A percentile compares a stretch with the other conserved stretches of the same genome.
Conservation (phyloP, 2,888 invertebrate genomes). For the Leptogaster cylindrica region DNA sequence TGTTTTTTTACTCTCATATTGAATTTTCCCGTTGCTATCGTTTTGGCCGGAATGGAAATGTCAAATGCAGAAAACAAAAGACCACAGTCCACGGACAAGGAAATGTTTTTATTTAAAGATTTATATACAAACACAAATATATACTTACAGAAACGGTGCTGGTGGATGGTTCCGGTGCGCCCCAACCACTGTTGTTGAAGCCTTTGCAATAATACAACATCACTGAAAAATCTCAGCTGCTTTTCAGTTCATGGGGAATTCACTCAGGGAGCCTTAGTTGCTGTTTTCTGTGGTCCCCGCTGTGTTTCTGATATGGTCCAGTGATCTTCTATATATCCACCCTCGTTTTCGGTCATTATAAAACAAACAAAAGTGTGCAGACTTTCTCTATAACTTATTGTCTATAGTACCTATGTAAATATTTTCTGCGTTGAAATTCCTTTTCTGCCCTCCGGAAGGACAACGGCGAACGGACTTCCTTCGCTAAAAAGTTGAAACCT, state of each 20-base stretch:
- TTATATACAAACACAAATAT: too few species aligned
- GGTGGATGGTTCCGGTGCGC: constrained; percentile 17
- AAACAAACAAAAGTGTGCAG: neutral
- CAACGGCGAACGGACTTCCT: constrained; percentile 30
- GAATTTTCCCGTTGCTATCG: constrained; percentile 26
- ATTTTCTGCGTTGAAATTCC: constrained; percentile 27
- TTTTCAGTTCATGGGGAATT: constrained; percentile 33
- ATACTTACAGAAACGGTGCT: too few species aligned
- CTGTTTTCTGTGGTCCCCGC: constrained; percentile 41
- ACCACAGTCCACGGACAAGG: constrained; percentile 26
- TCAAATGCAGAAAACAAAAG: constrained; percentile 44
- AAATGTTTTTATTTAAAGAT: constrained; percentile 41
- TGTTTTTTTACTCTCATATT: constrained; percentile 24
- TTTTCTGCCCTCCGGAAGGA: constrained; percentile 21
- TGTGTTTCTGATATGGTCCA: constrained; percentile 45
- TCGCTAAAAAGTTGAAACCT: constrained; percentile 22
- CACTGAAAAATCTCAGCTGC: constrained; percentile 27
- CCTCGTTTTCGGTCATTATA: neutral
- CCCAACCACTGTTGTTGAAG: constrained; percentile 31
- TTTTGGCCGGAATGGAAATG: constrained; percentile 41
- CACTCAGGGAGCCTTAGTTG: constrained; percentile 31
- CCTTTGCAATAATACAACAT: constrained; percentile 7
- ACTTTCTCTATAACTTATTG: constrained; percentile 10
- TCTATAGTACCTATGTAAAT: constrained; percentile 33
- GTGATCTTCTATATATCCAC: constrained; percentile 28